phyloP scores from a whole-genome alignment of 2,888 invertebrate genomes.

The Lamellibrachia columna region DNA sequence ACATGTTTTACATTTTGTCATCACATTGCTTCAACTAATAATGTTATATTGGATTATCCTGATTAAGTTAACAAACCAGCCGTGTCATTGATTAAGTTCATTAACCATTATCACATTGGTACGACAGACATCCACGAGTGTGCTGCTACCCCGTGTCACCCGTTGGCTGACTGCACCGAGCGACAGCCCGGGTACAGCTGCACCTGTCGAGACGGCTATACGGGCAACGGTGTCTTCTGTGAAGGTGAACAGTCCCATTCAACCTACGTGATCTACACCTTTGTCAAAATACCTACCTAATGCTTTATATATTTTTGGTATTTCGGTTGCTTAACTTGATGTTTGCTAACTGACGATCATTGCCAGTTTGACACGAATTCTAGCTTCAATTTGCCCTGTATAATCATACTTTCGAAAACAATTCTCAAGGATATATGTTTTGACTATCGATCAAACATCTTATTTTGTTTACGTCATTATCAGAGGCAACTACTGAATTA shows the following conservation, averaged over 20 bases:
- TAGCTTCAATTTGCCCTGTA: no score
- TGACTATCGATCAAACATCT: no score
- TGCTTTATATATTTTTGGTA: neutral
- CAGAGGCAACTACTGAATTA: no score
- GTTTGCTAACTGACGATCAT: neutral
- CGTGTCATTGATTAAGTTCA: neutral
- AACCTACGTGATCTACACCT: neutral
- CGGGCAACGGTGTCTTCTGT: slow-evolving; percentile 25
- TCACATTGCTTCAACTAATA: neutral
- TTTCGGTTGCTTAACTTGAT: neutral
- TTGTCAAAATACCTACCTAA: neutral
- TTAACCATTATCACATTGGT: neutral
- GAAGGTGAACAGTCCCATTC: slow-evolving; percentile 25
- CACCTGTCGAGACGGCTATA: slow-evolving; percentile 28
- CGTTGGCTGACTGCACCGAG: slow-evolving; percentile 20
- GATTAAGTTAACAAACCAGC: neutral
- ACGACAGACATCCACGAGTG: slow-evolving; percentile 6
- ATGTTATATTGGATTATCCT: neutral
- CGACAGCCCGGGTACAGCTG: slow-evolving; percentile 39
- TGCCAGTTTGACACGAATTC: neutral
- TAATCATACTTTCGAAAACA: no score
- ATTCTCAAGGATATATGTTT: no score
- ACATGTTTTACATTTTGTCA: neutral
- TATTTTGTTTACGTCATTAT: no score
- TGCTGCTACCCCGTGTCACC: neutral